Evolutionary conservation across 2,797 vertebrate species (phyloP).

Genomic region (Gymnoscopelus microlampas): DNA sequence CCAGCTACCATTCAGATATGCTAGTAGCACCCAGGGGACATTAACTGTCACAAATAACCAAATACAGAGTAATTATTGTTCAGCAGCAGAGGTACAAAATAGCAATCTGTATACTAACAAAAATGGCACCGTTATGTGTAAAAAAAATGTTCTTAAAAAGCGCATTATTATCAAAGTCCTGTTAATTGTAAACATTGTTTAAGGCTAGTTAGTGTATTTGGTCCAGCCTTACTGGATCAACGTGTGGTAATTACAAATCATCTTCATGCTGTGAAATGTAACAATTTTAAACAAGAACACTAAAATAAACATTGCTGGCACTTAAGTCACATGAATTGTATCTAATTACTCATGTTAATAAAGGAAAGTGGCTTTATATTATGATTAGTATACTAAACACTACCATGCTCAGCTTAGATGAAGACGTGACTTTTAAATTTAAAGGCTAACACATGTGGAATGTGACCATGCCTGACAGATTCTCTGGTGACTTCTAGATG

Average conservation of each 20-base stretch:
- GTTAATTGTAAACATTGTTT: constrained; percentile 48
- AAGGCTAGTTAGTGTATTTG: constrained; percentile 7
- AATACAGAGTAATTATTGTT: too few relatives aligned
- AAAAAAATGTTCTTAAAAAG: constrained; percentile 1
- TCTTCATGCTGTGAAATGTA: not conserved
- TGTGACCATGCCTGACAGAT: not conserved
- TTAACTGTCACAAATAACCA: too few relatives aligned
- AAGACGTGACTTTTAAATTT: not conserved
- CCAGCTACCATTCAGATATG: too few relatives aligned
- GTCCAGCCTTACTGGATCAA: not conserved
- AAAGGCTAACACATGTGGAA: not conserved
- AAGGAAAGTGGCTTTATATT: not conserved
- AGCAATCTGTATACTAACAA: too few relatives aligned
- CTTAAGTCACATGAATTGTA: constrained; percentile 29
- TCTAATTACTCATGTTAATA: not conserved
- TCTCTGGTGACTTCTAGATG: not conserved
- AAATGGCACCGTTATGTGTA: too few relatives aligned
- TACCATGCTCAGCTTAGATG: not conserved
- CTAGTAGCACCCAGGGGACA: too few relatives aligned
- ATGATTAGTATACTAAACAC: not conserved
- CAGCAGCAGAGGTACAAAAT: too few relatives aligned
- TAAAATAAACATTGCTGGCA: constrained; percentile 29
- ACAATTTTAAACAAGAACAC: not conserved
- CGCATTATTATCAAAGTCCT: not conserved
- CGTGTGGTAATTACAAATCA: not conserved